A percentile compares a stretch with the other conserved stretches of the same genome.
Conservation (phyloP, 2,888 invertebrate genomes). For the Agonopterix arenella region DNA sequence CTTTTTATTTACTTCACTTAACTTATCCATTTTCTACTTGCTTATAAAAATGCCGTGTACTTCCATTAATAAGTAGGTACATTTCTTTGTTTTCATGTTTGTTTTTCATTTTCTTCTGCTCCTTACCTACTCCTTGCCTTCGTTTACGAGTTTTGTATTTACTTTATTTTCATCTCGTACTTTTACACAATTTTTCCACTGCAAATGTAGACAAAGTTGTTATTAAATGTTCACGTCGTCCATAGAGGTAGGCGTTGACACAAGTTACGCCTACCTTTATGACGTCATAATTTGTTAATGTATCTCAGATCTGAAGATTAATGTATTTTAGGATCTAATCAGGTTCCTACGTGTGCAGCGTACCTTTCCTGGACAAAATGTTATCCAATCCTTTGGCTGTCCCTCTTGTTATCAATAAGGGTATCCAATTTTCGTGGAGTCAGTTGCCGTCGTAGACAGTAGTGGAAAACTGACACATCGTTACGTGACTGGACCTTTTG, state of each 20-base stretch:
- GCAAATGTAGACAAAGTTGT: no score
- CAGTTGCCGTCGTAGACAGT: conserved; percentile 28
- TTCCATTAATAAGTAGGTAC: neutral
- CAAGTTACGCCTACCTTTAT: no score
- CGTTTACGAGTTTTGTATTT: neutral
- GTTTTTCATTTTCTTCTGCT: neutral
- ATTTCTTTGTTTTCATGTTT: neutral
- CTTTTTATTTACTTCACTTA: conserved; percentile 12
- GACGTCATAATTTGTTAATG: no score
- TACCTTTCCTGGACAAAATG: conserved; percentile 12
- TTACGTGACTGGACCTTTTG: conserved; percentile 58
- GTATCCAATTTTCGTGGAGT: conserved; percentile 51
- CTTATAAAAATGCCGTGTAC: neutral
- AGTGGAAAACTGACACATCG: conserved; percentile 55
- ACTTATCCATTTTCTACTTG: conserved; percentile 5
- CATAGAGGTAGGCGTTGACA: no score
- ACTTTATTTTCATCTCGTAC: no score
- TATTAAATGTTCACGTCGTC: no score
- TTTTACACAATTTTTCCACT: no score
- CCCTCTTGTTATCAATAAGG: conserved; percentile 46
- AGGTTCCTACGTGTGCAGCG: no score
- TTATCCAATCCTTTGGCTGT: conserved; percentile 27
- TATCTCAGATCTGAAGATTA: neutral
- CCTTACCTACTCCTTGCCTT: neutral
- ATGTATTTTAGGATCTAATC: no score